Evolutionary conservation across 2,888 invertebrate species (phyloP).

Genomic region (Erannis defoliaria): DNA sequence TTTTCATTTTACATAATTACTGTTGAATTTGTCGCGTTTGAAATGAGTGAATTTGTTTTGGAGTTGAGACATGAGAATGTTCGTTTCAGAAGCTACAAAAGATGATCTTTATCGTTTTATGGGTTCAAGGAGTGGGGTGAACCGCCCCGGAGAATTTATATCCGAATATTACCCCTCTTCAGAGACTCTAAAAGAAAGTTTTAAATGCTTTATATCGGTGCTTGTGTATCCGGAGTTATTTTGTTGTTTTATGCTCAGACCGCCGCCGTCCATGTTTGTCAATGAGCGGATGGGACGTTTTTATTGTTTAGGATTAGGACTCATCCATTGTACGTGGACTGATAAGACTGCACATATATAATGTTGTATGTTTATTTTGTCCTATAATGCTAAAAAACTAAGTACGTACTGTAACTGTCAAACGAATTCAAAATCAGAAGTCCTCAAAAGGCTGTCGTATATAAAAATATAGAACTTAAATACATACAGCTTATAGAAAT

Average conservation of each 20-base stretch:
- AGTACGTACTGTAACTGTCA: too few relatives aligned
- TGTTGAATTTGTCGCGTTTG: constrained; percentile 53
- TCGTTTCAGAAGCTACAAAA: constrained; percentile 66
- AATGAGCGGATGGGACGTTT: constrained; percentile 51
- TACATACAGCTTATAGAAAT: too few relatives aligned
- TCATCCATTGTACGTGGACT: constrained; percentile 49
- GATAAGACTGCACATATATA: constrained; percentile 16
- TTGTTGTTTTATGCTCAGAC: constrained; percentile 55
- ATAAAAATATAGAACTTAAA: too few relatives aligned
- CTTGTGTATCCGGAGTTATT: constrained; percentile 56
- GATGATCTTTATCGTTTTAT: constrained; percentile 80
- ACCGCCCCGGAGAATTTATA: constrained; percentile 69
- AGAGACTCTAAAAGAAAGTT: constrained; percentile 75
- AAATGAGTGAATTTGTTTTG: constrained; percentile 55
- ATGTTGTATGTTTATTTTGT: too few relatives aligned
- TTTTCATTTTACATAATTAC: constrained; percentile 59
- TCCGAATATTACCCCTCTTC: constrained; percentile 67
- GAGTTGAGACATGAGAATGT: constrained; percentile 55
- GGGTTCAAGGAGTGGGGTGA: constrained; percentile 66
- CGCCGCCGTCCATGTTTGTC: constrained; percentile 54
- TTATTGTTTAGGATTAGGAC: constrained; percentile 56
- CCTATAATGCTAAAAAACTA: too few relatives aligned
- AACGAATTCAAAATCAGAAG: too few relatives aligned
- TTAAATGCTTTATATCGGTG: constrained; percentile 72
- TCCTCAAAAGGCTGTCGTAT: too few relatives aligned